Evolutionary conservation across 2,113 vertebrate genomes (phyloP), one percentile per base, ranked within the genome.

Genomic region (Egretta garzetta): DNA sequence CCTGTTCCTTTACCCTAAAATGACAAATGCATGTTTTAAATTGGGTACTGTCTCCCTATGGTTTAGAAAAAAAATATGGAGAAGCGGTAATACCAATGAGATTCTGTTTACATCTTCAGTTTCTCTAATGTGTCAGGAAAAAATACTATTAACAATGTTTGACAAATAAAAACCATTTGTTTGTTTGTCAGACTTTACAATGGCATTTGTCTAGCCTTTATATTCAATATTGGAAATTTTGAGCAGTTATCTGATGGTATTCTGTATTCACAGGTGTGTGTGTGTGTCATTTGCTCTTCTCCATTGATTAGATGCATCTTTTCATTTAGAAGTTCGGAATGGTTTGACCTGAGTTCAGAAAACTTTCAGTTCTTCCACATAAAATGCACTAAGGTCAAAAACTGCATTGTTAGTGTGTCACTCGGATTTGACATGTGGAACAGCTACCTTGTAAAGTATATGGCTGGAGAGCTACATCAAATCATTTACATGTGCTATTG

Each of bases 401-500:
- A 24, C 5, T 4, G 2, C 35, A 53, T 66, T 89, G 89, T 35
- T 27, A 80, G 87, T 77, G 55, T 37, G 59, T 93, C 39, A 53
- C 22, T 82, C 27, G 12, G 14, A 21, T 90, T 86, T 96, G 82
- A 92, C 86, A 64, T 68, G 32, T 80, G 41, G 62, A 68, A 94
- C 91, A 88, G 17, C 27, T 77, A 59, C 26, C 18, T 72, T 87
- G n/a, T 77, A 73, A 84, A 75, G 43, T 73, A 20, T 84, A 55
- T 22, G n/a, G 45, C 43, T 70, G 43, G 56, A 91, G 72, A 55
- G 13, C 80, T 95, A 35, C 74, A 67, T 60, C 41, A 80, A 52
- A 86, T 85, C 35, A 93, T 93, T 97, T 96, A 56, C 55, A 64
- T 88, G 39, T 92, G 52, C 39, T 90, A 45, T 94, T 66, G 86